A percentile compares a stretch with the other conserved stretches of the same genome.
Evolutionary conservation across 53 echinoderm and acorn worm genomes (phyloP).

Genomic region (Glandiceps talaboti): DNA sequence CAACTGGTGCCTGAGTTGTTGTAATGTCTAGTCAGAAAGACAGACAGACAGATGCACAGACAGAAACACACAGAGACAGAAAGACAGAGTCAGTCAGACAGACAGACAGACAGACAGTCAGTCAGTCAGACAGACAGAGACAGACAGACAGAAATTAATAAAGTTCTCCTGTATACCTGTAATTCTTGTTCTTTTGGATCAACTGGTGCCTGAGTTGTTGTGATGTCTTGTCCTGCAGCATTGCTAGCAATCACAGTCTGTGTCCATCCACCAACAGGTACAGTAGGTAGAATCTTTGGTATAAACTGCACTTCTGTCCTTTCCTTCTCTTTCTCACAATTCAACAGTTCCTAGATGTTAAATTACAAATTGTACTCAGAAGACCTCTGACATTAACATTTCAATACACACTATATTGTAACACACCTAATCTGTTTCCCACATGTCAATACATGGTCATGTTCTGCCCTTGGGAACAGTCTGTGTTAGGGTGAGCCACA

Average conservation of each 20-base stretch:
- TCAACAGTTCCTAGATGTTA: constrained; percentile 22
- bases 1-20: constrained; percentile 41
- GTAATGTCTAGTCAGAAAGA: constrained; percentile 13
- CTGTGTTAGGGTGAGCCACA: too few species aligned
- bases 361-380: too few species aligned
- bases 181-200: constrained; percentile 54
- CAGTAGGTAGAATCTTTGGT: constrained; percentile 39
- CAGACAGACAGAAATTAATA: background rate
- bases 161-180: constrained; percentile 39
- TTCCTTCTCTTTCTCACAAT: background rate
- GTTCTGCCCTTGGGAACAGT: too few species aligned
- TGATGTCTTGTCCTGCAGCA: constrained; percentile 11
- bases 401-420: too few species aligned
- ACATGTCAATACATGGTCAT: too few species aligned
- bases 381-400: too few species aligned
- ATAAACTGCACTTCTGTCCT: background rate
- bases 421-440: too few species aligned
- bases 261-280: constrained; percentile 34
- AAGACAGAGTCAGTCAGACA: too few species aligned
- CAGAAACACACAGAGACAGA: too few species aligned
- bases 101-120: too few species aligned
- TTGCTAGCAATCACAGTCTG: constrained; percentile 6
- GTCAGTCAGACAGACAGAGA: background rate
- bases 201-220: constrained; percentile 37
- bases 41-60: too few species aligned